phyloP scores from a whole-genome alignment of 1,140 invertebrate genomes.

The Lanistes nyassanus region DNA sequence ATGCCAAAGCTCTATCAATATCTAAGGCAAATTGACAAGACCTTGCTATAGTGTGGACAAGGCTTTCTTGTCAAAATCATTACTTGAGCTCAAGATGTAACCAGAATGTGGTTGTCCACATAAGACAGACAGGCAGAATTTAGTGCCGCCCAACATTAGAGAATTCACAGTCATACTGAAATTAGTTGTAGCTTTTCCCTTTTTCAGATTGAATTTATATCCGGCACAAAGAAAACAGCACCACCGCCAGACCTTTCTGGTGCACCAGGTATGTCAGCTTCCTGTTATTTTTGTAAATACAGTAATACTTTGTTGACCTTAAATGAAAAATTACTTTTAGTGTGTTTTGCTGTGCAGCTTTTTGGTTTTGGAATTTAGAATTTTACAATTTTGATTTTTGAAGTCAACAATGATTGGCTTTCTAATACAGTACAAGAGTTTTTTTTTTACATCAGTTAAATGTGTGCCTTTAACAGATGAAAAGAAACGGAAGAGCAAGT shows the following conservation, averaged over 20 bases:
- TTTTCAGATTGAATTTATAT: constrained; percentile 80
- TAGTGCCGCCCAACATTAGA: too few species aligned
- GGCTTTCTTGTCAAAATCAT: too few species aligned
- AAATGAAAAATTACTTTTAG: background rate
- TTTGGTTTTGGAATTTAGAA: too few species aligned
- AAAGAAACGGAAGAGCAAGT: constrained; percentile 58
- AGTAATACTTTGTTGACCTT: background rate
- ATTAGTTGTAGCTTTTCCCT: constrained; percentile 24
- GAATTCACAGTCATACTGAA: background rate
- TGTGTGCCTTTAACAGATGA: constrained; percentile 43
- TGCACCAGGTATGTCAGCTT: constrained; percentile 7
- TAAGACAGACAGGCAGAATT: too few species aligned
- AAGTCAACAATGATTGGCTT: background rate
- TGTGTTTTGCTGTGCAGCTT: background rate
- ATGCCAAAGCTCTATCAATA: too few species aligned
- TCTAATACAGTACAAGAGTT: constrained; percentile 14
- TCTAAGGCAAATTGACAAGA: too few species aligned
- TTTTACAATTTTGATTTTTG: too few species aligned
- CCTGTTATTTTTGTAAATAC: background rate
- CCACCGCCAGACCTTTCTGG: constrained; percentile 24
- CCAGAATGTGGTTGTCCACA: too few species aligned
- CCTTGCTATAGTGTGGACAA: too few species aligned
- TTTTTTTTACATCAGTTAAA: background rate
- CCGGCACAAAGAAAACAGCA: constrained; percentile 73
- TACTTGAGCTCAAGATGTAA: too few species aligned